Conservation (phyloP, 2,888 invertebrate genomes). For the Ophonus ardosiacus region DNA sequence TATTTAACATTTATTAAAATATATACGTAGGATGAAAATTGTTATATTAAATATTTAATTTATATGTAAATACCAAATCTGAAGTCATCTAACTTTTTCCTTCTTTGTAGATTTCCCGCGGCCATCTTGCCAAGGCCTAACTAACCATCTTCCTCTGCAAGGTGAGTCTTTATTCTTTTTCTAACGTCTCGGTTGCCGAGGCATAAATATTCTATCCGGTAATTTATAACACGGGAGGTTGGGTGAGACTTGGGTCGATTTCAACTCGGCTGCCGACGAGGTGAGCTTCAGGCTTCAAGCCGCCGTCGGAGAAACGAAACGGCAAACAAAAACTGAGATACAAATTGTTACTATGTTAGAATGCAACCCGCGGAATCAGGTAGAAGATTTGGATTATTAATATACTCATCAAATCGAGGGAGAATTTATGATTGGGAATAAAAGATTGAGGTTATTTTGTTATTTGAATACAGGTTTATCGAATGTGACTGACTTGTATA, state of each 20-base stretch:
- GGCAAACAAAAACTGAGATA: neutral
- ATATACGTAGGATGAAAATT: too few relatives aligned
- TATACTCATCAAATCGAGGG: neutral
- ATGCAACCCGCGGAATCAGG: neutral
- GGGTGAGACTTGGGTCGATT: neutral
- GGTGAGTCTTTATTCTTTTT: constrained; percentile 22
- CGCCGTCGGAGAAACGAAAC: neutral
- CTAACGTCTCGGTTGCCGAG: constrained; percentile 50
- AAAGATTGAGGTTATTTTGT: neutral
- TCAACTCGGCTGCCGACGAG: neutral
- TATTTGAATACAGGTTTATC: neutral
- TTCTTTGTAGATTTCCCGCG: constrained; percentile 40
- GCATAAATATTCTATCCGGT: constrained; percentile 60
- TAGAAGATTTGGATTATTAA: neutral
- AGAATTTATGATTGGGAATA: neutral
- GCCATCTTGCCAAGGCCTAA: constrained; percentile 50
- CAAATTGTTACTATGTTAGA: constrained; percentile 48
- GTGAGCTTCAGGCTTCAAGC: neutral
- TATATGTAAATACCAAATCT: neutral
- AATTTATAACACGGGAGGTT: constrained; percentile 47
- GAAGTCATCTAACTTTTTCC: neutral
- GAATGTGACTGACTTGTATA: neutral
- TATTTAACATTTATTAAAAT: too few relatives aligned
- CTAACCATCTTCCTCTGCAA: constrained; percentile 27
- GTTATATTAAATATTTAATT: neutral